Conservation (phyloP, 2,888 invertebrate genomes). For the Schrankia costaestrigalis region DNA sequence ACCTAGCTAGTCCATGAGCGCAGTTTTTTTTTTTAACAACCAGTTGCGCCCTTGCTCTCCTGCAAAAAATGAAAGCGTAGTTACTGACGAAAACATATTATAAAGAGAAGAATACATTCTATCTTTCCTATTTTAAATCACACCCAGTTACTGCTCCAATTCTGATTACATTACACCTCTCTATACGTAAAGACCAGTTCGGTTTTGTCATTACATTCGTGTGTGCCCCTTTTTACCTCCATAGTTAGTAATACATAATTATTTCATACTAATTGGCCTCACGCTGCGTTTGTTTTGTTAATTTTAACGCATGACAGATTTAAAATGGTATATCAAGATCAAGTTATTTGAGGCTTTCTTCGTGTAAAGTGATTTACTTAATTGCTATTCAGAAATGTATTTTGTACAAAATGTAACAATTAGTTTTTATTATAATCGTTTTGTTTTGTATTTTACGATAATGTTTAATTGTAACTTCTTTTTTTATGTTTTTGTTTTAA, state of each 20-base stretch:
- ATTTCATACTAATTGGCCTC: slow-evolving; percentile 30
- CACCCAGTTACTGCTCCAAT: too few species aligned
- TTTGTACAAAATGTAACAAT: slow-evolving; percentile 3
- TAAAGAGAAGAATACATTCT: too few species aligned
- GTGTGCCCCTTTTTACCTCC: slow-evolving; percentile 14
- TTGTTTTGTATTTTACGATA: not conserved
- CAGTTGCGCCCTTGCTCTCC: too few species aligned
- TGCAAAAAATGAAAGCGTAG: too few species aligned
- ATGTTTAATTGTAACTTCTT: not conserved
- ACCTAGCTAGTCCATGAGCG: too few species aligned
- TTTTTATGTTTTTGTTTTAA: not conserved
- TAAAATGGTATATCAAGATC: slow-evolving; percentile 24
- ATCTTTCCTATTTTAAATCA: too few species aligned
- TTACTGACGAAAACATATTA: too few species aligned
- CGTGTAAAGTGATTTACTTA: slow-evolving; percentile 1
- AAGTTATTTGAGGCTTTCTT: slow-evolving; percentile 1
- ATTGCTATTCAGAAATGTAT: slow-evolving; percentile 2
- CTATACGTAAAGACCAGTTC: too few species aligned
- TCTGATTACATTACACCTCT: too few species aligned
- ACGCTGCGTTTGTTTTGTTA: slow-evolving; percentile 30
- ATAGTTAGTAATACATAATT: slow-evolving; percentile 21
- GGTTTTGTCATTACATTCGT: slow-evolving; percentile 24
- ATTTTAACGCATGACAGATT: slow-evolving; percentile 22
- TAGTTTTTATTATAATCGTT: not conserved
- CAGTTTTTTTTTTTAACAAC: too few species aligned